phyloP scores from a whole-genome alignment of 2,797 vertebrate species.

The Malurus splendens region DNA sequence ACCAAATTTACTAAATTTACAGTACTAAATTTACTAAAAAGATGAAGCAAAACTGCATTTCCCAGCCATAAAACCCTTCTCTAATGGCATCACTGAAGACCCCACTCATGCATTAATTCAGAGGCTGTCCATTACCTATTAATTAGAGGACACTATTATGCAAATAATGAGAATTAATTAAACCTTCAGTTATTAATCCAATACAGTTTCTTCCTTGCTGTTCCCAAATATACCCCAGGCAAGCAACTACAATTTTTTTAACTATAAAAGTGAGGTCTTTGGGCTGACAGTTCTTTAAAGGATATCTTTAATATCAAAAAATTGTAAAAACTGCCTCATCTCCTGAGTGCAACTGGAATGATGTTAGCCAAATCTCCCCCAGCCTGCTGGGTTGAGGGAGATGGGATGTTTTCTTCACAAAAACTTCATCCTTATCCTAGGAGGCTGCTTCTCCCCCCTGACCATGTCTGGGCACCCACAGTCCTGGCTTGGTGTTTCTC shows the following conservation, averaged over 20 bases:
- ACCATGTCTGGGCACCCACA: neutral
- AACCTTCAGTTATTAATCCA: constrained; percentile 5
- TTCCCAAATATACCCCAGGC: neutral
- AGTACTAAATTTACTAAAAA: neutral
- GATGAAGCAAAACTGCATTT: neutral
- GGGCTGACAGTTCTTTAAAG: constrained; percentile 14
- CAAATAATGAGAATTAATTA: constrained; percentile 54
- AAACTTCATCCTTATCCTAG: neutral
- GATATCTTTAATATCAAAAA: constrained; percentile 39
- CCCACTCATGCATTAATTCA: neutral
- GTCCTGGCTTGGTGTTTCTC: neutral
- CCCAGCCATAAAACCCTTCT: neutral
- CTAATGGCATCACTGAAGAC: neutral
- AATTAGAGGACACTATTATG: constrained; percentile 7
- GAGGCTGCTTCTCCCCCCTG: neutral
- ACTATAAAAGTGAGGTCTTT: neutral
- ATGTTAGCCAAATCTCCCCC: neutral
- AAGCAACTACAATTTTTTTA: neutral
- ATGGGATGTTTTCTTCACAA: neutral
- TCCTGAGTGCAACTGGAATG: neutral
- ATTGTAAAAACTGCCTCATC: neutral
- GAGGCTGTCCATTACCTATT: neutral
- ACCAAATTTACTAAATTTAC: neutral
- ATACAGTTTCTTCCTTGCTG: neutral
- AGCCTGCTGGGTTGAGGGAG: neutral